A percentile compares a stretch with the other conserved stretches of the same genome.
These are phyloP conservation scores for Pipistrellus kuhlii DNA, from an alignment of 2,797 vertebrate genomes.

Conservation along the genomic window DNA sequence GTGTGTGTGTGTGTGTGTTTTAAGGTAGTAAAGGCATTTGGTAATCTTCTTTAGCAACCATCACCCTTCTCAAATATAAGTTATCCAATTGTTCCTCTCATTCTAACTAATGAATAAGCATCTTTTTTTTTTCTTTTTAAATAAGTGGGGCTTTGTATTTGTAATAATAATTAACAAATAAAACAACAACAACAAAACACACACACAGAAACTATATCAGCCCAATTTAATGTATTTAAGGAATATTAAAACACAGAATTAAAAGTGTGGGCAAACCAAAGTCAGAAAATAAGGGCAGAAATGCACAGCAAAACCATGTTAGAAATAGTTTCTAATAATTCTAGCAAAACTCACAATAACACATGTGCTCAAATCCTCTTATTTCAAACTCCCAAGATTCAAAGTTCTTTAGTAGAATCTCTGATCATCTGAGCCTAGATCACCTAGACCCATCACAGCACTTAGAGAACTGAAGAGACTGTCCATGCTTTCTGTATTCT, in stretches of 20 bases:
- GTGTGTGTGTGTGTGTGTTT: too few species aligned
- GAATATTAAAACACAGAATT: background rate
- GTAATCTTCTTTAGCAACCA: background rate
- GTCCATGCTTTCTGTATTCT: background rate
- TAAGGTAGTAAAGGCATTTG: background rate
- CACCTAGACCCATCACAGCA: accelerated
- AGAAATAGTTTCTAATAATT: background rate
- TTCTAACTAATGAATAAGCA: background rate
- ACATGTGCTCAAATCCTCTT: background rate
- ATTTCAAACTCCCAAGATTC: background rate
- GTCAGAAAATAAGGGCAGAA: background rate
- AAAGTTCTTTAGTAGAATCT: background rate
- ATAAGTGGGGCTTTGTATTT: background rate
- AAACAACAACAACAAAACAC: too few species aligned
- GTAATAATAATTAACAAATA: background rate
- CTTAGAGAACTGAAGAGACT: background rate
- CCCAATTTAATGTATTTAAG: background rate
- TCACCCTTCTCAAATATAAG: background rate
- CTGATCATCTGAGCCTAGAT: background rate
- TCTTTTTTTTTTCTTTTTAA: background rate
- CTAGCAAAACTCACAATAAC: background rate
- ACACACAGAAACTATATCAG: background rate
- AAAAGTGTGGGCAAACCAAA: background rate
- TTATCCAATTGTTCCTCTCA: background rate
- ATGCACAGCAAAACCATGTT: background rate